Percentiles rank a stretch among this genome's conserved stretches.
Conservation (phyloP, 2,113 vertebrate genomes). For the Tringa solitaria region DNA sequence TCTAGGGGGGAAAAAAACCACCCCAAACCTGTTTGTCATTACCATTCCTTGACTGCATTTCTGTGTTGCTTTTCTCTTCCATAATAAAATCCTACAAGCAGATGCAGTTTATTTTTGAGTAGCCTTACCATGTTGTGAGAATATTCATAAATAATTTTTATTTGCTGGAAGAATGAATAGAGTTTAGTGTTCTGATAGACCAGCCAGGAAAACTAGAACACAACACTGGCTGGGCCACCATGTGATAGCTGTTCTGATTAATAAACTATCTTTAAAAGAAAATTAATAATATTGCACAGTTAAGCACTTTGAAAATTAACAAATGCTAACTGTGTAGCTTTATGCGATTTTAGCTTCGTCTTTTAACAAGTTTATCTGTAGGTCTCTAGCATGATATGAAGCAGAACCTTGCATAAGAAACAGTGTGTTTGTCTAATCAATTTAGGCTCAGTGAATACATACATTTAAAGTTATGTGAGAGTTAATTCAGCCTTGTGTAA, state of each 20-base stretch:
- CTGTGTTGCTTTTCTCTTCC: background rate
- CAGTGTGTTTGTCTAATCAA: background rate
- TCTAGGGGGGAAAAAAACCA: background rate
- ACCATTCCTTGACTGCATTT: background rate
- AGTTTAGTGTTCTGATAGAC: background rate
- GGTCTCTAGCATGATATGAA: background rate
- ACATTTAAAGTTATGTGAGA: background rate
- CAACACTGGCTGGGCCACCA: background rate
- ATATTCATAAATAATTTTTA: background rate
- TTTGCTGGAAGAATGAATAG: background rate
- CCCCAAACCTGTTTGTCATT: background rate
- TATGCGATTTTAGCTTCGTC: background rate
- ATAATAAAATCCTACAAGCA: background rate
- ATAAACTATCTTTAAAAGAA: background rate
- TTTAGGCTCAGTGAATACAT: background rate
- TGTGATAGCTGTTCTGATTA: background rate
- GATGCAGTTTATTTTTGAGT: background rate
- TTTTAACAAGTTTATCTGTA: background rate
- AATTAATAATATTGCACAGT: accelerated
- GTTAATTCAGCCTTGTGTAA: background rate
- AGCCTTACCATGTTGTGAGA: background rate
- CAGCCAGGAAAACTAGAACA: background rate
- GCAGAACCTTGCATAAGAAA: background rate
- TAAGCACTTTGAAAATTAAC: background rate
- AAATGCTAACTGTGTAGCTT: background rate